A percentile compares a stretch with the other conserved stretches of the same genome.
phyloP scores from a whole-genome alignment of 2,888 invertebrate genomes.

The Nomada hirtipes region DNA sequence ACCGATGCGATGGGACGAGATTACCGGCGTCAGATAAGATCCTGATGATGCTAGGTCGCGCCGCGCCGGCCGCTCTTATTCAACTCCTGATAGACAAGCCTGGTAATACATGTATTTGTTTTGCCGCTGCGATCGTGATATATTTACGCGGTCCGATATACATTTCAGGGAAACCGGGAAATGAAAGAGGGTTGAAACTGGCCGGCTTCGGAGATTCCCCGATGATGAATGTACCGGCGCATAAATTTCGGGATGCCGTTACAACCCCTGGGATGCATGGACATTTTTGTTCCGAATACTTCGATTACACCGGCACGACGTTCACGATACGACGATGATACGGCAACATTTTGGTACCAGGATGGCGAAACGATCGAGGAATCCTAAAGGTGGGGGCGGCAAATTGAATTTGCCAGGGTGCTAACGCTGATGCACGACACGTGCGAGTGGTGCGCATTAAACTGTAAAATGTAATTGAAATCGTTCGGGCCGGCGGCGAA shows the following conservation, averaged over 20 bases:
- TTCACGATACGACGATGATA: background rate
- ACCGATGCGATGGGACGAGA: slow-evolving; percentile 61
- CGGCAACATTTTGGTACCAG: background rate
- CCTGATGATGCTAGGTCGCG: slow-evolving; percentile 67
- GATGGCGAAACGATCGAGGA: background rate
- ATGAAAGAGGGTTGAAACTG: slow-evolving; percentile 20
- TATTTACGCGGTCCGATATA: slow-evolving; percentile 33
- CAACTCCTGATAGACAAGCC: slow-evolving; percentile 52
- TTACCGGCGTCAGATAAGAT: slow-evolving; percentile 67
- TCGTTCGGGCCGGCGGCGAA: too few relatives aligned
- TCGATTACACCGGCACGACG: background rate
- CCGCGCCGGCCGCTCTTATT: slow-evolving; percentile 50
- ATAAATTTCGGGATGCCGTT: background rate
- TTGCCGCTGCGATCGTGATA: slow-evolving; percentile 36
- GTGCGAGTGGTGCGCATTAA: background rate
- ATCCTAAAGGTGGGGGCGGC: background rate
- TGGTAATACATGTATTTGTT: slow-evolving; percentile 52
- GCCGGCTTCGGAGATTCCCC: slow-evolving; percentile 10
- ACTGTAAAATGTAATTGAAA: slow-evolving; percentile 20
- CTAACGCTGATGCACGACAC: slow-evolving; percentile 1
- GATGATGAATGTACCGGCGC: slow-evolving; percentile 35
- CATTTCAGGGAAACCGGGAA: slow-evolving; percentile 22
- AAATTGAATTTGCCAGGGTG: slow-evolving; percentile 5
- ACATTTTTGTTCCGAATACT: background rate
- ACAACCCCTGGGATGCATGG: background rate